Base-by-base conservation (phyloP, 1,140 invertebrate genomes). In the Cotesia typhae region DNA sequence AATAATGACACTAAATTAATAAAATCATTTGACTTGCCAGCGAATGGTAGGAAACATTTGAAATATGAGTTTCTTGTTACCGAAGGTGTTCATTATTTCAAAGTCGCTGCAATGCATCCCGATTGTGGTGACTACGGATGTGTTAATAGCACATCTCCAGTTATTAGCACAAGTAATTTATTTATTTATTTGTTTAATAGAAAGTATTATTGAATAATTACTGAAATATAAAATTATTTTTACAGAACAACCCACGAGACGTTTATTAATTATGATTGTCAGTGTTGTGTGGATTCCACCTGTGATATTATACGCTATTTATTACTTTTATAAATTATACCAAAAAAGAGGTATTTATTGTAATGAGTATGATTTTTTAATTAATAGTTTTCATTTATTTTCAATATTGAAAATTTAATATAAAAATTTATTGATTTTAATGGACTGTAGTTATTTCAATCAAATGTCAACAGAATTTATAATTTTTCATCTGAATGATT, bases 281-380 rank as follows among this genome's bases (percentile, higher is more conserved):
- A 85, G 85, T 66, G 75, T 82, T 4, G 80, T 85, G 67, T 85
- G 85, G 84, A 82, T 87, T 73, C 83, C 84, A 66, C 83, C 84
- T 72, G 81, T 82, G 69, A 75, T 85, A 72, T 67, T 84, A 7
- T 85, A 81, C 74, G 80, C 78, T 9, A 51, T 85, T 36, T 86
- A 81, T 67, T 80, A 83, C 68, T 55, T 74, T 37, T 85, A 82
- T 65, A 86, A 85, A 78, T 69, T 84, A 17, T 84, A 80, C 53
- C 80, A 75, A 69, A 82, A 80, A 73, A 78, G 69, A 74, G 77
- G 80, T 80, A 76, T 37, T 41, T 14, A 55, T 4, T 28, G 51
- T 20, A 66, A 57, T 63, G 6, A 55, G n/a, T 69, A 61, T n/a
- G 14, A 37, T 14, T 51, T 66, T 36, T 57, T 55, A 1, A 38